Evolutionary conservation across 2,888 invertebrate genomes (phyloP), one percentile per base, ranked within the genome.

Genomic region (Teinopalpus imperialis): DNA sequence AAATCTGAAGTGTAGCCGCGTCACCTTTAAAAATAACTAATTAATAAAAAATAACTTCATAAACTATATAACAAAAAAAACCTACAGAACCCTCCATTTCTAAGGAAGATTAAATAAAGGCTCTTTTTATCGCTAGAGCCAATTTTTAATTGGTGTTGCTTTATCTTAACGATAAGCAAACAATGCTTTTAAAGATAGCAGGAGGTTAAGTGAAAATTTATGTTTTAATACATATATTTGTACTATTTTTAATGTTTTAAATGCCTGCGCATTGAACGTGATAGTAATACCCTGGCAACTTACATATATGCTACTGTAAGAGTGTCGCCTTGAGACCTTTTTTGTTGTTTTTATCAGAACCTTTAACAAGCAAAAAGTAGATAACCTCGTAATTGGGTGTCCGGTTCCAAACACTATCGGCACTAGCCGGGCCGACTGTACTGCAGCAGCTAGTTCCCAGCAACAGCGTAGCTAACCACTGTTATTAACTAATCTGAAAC

Each of bases 171-270:
- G 75, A 76, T 81, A 80, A 78, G 69, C 66, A 63, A 71, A 81
- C 81, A 81, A 78, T 74, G 62, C 70, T 57, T 49, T 54, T 53
- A 35, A 26, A 61, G 54, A 71, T 77, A 79, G 72, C 63, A 63
- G 45, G 49, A 39, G 46, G 55, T 63, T 78, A 81, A 85, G 81
- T 82, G 82, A 79, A 69, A 80, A 83, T 81, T 74, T 80, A 80
- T 83, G 82, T 83, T 74, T 69, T 63, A 59, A 60, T 61, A 57
- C 47, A 49, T 36, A 31, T 41, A 24, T 48, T 47, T 46, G 51
- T 40, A 49, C 39, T 42, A 44, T 58, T 63, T 59, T 59, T 56
- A 53, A 40, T 51, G 48, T 51, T 44, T 49, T 40, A 9, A 40
- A 29, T 34, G 23, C 46, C 46, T 40, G 35, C 46, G 40, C 40